phyloP scores from a whole-genome alignment of 1,140 invertebrate genomes.

The Lordiphosa clarofinis region DNA sequence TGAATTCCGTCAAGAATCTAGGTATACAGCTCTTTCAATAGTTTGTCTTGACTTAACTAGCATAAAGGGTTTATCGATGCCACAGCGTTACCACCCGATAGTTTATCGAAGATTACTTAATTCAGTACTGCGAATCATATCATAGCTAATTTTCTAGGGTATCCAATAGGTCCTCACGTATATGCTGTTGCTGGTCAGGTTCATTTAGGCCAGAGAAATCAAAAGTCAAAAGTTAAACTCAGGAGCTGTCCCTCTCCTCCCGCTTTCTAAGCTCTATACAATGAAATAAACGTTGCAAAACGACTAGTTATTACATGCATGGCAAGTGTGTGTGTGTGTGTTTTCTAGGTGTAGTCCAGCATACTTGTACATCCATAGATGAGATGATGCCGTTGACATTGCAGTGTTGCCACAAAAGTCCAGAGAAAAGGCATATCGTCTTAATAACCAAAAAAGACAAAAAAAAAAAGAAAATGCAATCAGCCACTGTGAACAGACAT shows the following conservation, averaged over 20 bases:
- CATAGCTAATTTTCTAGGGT: not conserved
- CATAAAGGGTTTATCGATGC: too few species aligned
- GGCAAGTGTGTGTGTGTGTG: slow-evolving; percentile 14
- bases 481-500: slow-evolving; percentile 30
- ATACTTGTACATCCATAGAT: slow-evolving; percentile 16
- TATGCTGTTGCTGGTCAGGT: slow-evolving; percentile 27
- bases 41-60: too few species aligned
- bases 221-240: slow-evolving; percentile 63
- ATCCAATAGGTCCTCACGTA: too few species aligned
- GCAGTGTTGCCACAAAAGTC: slow-evolving; percentile 26
- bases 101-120: too few species aligned
- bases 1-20: too few species aligned
- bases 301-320: slow-evolving; percentile 56
- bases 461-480: slow-evolving; percentile 46
- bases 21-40: too few species aligned
- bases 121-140: too few species aligned
- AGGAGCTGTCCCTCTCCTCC: not conserved
- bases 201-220: slow-evolving; percentile 71
- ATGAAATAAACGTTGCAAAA: slow-evolving; percentile 50
- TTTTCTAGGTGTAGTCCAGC: slow-evolving; percentile 9
- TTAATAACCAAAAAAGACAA: slow-evolving; percentile 61
- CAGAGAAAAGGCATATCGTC: slow-evolving; percentile 48
- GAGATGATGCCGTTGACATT: slow-evolving; percentile 39
- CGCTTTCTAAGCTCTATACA: not conserved
- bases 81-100: too few species aligned